Base-by-base conservation (phyloP, 2,797 vertebrate genomes). In the Oceanodroma leucorhoa region DNA sequence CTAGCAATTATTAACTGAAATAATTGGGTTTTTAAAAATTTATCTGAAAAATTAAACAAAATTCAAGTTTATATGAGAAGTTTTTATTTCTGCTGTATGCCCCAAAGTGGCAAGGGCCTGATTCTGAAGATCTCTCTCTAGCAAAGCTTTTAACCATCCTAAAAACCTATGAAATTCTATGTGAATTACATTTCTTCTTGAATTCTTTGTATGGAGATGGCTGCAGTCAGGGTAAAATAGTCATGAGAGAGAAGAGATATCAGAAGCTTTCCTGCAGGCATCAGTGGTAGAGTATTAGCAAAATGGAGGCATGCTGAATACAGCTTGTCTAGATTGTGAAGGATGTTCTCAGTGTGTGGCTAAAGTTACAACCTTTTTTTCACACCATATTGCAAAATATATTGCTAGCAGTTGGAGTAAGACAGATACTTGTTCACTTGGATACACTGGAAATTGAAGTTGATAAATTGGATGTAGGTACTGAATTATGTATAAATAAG, bases 41-140 rank as follows among this genome's bases (percentile, higher is more conserved):
- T 51, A 40, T 46, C 34, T 94, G 75, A 91, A 89, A 91, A 86
- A 45, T 12, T 30, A 72, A 90, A 23, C 10, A 57, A 54, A 89
- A 71, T 64, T 72, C 29, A 81, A 27, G 19, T 32, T 32, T 4
- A 10, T 14, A 3, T 51, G 46, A 81, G 36, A 54, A n/a, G 2
- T 22, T 67, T 76, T 94, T 45, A 2, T 18, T 89, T 86, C 17
- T 89, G 36, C 48, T 14, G 1, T 27, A 11, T 51, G 29, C 32
- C 30, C 9, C 22, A 8, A 77, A 75, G 48, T 11, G 14, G 16
- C 32, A 64, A 43, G 40, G 19, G 53, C 20, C n/a, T 45, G n/a
- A 34, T 67, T 83, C 41, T 58, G 58, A 75, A 84, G 38, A 18
- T 64, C 5, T 93, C 43, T 84, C 22, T 76, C 9, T 43, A 70